Evolutionary conservation across 2,113 vertebrate genomes (phyloP), one percentile per base, ranked within the genome.

Genomic region (Lanius ludovicianus): DNA sequence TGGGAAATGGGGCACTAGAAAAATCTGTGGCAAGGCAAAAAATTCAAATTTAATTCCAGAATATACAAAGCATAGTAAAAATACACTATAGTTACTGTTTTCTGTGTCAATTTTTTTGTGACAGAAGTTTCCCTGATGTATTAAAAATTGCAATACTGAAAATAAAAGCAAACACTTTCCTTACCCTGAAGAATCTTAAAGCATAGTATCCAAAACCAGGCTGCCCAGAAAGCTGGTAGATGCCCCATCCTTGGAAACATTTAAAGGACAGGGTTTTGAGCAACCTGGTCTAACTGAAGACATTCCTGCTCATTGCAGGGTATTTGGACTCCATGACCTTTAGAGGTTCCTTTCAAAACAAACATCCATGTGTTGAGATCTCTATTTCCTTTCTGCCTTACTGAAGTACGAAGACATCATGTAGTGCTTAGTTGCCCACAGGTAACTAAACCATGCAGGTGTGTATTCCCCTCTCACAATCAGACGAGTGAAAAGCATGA

Each of bases 391-490:
- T 82, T 75, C 37, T 59, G 49, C 20, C 19, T 70, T 46, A 28
- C 13, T 33, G 7, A 75, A 85, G 14, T 7, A 49, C 9, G 14
- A 88, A 71, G 30, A 50, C 41, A 75, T 77, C 67, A 62, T 7
- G 15, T 37, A 37, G 28, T 62, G 27, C 12, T 70, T 69, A 86
- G 84, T 1, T 19, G 27, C 11, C 23, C 6, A 1, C 1, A 56
- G 15, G 39, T 35, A 67, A 50, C 22, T 31, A 41, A 87, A 50
- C 4, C 24, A 22, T 28, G 42, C 35, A 52, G 6, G 8, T 3
- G 1, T 4, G 0, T 41, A n/a, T 6, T 11, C 16, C 19, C 6
- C 4, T 7, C 21, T 1, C 1, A 1, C 19, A 9, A n/a, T 10
- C 1, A 1, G 5, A 75, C 1, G 0, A 8, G 15, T 30, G 5